Conservation (phyloP, 2,797 vertebrate species). For the Notamacropus eugenii region DNA sequence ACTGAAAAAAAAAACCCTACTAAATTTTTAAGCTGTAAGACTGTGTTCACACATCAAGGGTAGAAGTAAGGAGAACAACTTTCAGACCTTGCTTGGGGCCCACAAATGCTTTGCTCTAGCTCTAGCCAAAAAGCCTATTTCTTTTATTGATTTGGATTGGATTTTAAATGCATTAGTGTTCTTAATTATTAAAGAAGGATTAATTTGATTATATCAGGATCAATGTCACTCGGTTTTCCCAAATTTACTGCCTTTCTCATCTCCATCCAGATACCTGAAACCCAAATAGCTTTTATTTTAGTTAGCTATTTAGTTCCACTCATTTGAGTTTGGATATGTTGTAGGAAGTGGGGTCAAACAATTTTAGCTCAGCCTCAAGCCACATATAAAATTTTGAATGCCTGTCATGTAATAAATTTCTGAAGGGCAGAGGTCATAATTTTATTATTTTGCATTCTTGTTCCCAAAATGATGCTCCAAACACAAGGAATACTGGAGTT, state of each 20-base stretch:
- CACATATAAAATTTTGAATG: not conserved
- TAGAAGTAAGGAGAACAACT: not conserved
- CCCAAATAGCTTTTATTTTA: constrained; percentile 27
- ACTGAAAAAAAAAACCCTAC: not conserved
- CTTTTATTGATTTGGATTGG: not conserved
- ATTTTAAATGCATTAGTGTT: constrained; percentile 32
- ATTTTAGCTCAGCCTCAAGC: not conserved
- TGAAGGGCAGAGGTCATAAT: not conserved
- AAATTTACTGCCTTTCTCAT: constrained; percentile 44
- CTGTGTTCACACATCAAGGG: not conserved
- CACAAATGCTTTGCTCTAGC: not conserved
- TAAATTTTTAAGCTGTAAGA: not conserved
- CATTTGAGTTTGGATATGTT: not conserved
- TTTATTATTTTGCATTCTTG: not conserved
- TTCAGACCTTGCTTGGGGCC: not conserved
- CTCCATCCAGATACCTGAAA: constrained; percentile 47
- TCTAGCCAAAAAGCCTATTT: not conserved
- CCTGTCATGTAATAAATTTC: not conserved
- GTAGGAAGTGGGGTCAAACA: not conserved
- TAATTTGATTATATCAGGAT: constrained; percentile 50
- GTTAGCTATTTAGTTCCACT: not conserved
- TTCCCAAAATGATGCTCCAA: not conserved
- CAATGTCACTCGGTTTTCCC: constrained; percentile 43
- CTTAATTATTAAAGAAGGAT: constrained; percentile 60
- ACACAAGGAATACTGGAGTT: not conserved